Percentiles rank a stretch among this genome's conserved stretches.
phyloP scores from a whole-genome alignment of 2,888 invertebrate genomes.

The Thymelicus lineola region DNA sequence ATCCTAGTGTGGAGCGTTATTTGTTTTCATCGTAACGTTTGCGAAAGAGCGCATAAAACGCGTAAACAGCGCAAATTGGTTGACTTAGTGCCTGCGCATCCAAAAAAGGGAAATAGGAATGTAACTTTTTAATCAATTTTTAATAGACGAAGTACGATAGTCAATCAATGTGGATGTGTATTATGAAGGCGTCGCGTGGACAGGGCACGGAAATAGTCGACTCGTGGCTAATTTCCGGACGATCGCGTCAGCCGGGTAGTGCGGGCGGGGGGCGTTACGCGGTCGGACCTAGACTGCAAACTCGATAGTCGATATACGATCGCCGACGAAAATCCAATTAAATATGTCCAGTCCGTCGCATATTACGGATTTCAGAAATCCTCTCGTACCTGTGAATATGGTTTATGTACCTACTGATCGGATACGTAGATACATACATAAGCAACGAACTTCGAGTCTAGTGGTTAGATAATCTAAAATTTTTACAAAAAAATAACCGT shows the following conservation, averaged over 20 bases:
- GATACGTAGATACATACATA: neutral
- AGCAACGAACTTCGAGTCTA: neutral
- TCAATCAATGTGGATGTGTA: constrained; percentile 75
- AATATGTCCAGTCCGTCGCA: constrained; percentile 32
- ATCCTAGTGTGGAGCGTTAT: too few relatives aligned
- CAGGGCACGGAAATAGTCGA: constrained; percentile 77
- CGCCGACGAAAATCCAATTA: constrained; percentile 51
- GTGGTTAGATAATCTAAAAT: too few relatives aligned
- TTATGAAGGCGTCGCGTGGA: constrained; percentile 59
- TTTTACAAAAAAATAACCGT: too few relatives aligned
- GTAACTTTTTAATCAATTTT: neutral
- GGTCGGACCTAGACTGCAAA: constrained; percentile 57
- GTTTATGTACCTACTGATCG: neutral
- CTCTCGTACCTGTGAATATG: constrained; percentile 4
- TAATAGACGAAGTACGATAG: constrained; percentile 20
- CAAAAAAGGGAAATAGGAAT: neutral
- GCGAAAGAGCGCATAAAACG: neutral
- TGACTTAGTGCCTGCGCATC: too few relatives aligned
- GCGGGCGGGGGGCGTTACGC: constrained; percentile 67
- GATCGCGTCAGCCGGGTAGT: constrained; percentile 54
- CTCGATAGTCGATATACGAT: constrained; percentile 48
- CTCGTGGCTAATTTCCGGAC: constrained; percentile 79
- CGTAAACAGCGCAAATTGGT: neutral
- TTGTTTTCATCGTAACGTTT: too few relatives aligned
- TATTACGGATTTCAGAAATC: constrained; percentile 23